A percentile compares a stretch with the other conserved stretches of the same genome.
Evolutionary conservation across 2,113 vertebrate species (phyloP).

Genomic region (Platichthys flesus): DNA sequence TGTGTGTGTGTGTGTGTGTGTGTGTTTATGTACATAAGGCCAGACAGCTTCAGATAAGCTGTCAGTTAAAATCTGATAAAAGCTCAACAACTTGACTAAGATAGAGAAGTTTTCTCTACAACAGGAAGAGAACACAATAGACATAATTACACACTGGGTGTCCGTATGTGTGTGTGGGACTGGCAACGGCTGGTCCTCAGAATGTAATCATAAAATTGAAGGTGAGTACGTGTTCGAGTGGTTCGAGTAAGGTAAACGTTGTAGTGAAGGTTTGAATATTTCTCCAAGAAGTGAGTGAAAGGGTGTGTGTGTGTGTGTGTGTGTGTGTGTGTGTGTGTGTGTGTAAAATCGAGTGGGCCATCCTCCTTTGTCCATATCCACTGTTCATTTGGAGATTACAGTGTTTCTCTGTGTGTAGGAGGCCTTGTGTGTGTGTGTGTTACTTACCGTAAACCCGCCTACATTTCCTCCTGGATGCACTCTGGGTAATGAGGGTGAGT

Average conservation of each 20-base stretch:
- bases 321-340: neutral
- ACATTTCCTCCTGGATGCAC: conserved; percentile 37
- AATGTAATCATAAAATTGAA: neutral
- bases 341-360: neutral
- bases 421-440: neutral
- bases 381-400: conserved; percentile 31
- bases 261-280: neutral
- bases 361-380: conserved; percentile 29
- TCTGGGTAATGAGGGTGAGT: neutral
- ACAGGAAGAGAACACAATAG: conserved; percentile 71
- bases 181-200: neutral
- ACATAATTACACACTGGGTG: conserved; percentile 63
- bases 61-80: conserved; percentile 55
- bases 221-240: neutral
- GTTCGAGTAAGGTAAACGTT: neutral
- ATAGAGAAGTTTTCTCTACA: conserved; percentile 42
- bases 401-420: conserved; percentile 17
- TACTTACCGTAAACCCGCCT: conserved; percentile 42
- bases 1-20: conserved; percentile 12
- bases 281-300: neutral
- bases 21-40: conserved; percentile 52
- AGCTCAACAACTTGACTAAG: conserved; percentile 42
- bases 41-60: conserved; percentile 61
- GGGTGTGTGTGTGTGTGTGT: neutral
- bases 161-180: neutral